Evolutionary conservation across 2,888 invertebrate species (phyloP).

Genomic region (Asteroscopus sphinx): DNA sequence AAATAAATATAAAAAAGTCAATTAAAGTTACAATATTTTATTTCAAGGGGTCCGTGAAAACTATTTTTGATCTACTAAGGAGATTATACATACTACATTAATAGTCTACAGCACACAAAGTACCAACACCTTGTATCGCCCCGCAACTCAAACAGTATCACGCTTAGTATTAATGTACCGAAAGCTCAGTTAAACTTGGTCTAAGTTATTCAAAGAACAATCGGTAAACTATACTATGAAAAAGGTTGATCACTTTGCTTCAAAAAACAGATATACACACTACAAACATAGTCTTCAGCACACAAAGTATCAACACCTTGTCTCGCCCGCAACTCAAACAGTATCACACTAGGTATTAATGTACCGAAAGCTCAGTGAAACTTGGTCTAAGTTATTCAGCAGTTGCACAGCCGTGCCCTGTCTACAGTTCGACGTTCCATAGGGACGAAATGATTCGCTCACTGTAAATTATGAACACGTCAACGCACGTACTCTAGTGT

Average conservation of each 20-base stretch:
- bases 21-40: no score
- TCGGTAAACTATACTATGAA: no score
- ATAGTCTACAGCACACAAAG: no score
- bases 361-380: slow-evolving; percentile 45
- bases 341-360: slow-evolving; percentile 51
- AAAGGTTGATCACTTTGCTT: no score
- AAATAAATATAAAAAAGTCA: no score
- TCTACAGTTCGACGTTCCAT: slow-evolving; percentile 48
- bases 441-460: slow-evolving; percentile 32
- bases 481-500: slow-evolving; percentile 3
- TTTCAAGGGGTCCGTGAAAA: no score
- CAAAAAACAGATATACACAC: no score
- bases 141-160: slow-evolving; percentile 43
- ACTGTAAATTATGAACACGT: slow-evolving; percentile 43
- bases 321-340: slow-evolving; percentile 31
- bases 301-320: no score
- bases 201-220: slow-evolving; percentile 59
- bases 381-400: slow-evolving; percentile 57
- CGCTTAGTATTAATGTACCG: slow-evolving; percentile 50
- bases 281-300: no score
- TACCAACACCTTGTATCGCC: no score
- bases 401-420: slow-evolving; percentile 45
- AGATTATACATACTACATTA: no score
- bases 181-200: slow-evolving; percentile 46
- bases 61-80: no score